Base-by-base conservation (phyloP, 1,140 invertebrate species). In the Brachystomella parvula region DNA sequence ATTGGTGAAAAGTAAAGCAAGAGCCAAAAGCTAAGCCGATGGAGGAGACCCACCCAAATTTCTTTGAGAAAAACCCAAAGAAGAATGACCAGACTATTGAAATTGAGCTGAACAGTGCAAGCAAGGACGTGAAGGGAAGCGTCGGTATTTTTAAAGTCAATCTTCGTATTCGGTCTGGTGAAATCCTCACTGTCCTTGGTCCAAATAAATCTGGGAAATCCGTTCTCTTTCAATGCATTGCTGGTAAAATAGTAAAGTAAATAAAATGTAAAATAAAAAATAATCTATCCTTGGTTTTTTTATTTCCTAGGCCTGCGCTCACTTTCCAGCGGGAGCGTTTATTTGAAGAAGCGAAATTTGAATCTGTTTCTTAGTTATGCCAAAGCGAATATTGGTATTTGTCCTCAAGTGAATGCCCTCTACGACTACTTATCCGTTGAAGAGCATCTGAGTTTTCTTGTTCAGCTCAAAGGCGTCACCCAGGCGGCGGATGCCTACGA, bases 401-500 rank as follows among this genome's bases (percentile, higher is more conserved):
- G 58, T 33, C 58, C 58, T 9, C 58, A 60, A 33, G 58, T 21
- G 3, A 30, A 60, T 32, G 15, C 28, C 9, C 32, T 60, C 28
- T 60, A 26, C 24, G 58, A 30, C 29, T 60, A 60, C 28, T 60
- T 60, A 33, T 28, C 58, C 28, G 58, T 60, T 19, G 58, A 60
- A 24, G 58, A 60, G 29, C 15, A 26, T 29, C 9, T 60, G 9
- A 60, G 28, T 19, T 24, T 60, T 9, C 31, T 60, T 60, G 58
- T 33, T 24, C 58, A 56, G 49, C 24, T 56, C 15, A 12, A 56
- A 56, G 49, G 49, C 9, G 49, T 56, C 15, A 12, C 24, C 9
- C 6, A 17, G 9, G 15, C 24, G 9, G 15, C 49, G 24, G 49
- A 56, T 12, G 49, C 49, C 15, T 56, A 17, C 24, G 49, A 56